A percentile compares a stretch with the other conserved stretches of the same genome.
Conservation (phyloP, 2,113 vertebrate species). For the Rhagologus leucostigma region DNA sequence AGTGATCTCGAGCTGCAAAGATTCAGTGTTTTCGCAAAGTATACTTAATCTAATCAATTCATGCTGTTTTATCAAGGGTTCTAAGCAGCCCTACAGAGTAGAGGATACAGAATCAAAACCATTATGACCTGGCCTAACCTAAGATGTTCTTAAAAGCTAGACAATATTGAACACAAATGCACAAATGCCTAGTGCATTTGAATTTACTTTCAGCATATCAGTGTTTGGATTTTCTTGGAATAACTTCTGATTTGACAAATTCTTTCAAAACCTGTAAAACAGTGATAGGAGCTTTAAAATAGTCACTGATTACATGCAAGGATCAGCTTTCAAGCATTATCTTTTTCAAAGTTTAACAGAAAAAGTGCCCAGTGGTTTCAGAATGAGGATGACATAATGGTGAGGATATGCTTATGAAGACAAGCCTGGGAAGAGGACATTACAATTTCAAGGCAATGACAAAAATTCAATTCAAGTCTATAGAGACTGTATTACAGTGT, state of each 20-base stretch:
- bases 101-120: not conserved
- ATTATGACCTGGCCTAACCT: not conserved
- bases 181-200: not conserved
- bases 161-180: not conserved
- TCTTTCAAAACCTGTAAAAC: not conserved
- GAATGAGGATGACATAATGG: conserved; percentile 35
- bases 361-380: conserved; percentile 40
- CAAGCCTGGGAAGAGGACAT: conserved; percentile 75
- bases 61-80: not conserved
- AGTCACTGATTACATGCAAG: conserved; percentile 24
- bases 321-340: conserved; percentile 13
- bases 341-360: not conserved
- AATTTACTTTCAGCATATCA: not conserved
- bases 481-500: conserved; percentile 80
- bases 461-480: conserved; percentile 80
- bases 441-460: conserved; percentile 79
- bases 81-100: not conserved
- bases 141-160: not conserved
- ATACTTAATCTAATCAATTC: not conserved
- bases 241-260: not conserved
- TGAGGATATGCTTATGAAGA: conserved; percentile 64
- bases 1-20: not conserved
- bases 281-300: conserved; percentile 34
- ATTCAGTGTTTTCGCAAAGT: not conserved
- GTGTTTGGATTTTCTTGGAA: not conserved